Evolutionary conservation across 1,140 invertebrate species (phyloP).

Genomic region (Vanessa tameamea): DNA sequence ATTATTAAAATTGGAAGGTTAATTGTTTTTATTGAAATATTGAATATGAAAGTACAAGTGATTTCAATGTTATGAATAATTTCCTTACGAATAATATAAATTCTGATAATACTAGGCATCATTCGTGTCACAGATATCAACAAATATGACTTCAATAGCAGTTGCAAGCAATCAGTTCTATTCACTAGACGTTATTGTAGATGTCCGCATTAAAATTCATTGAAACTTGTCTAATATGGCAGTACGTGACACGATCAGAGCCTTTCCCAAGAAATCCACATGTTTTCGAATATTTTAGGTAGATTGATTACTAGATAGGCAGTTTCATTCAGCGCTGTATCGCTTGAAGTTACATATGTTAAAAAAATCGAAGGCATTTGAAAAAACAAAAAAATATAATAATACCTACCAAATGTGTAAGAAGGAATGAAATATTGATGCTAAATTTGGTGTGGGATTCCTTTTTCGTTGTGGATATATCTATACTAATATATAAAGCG

Average conservation of each 20-base stretch:
- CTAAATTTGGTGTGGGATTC: too few relatives aligned
- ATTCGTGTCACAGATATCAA: conserved; percentile 19
- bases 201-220: conserved; percentile 63
- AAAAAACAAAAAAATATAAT: too few relatives aligned
- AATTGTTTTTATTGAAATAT: too few relatives aligned
- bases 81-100: neutral
- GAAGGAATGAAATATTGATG: too few relatives aligned
- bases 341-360: too few relatives aligned
- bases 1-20: too few relatives aligned
- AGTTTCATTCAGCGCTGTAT: neutral
- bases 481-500: too few relatives aligned
- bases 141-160: conserved; percentile 28
- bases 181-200: conserved; percentile 40
- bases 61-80: neutral
- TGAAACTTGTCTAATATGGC: conserved; percentile 63
- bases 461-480: too few relatives aligned
- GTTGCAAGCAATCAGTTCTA: conserved; percentile 44
- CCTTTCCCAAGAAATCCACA: neutral
- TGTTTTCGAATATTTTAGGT: neutral
- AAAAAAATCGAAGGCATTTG: too few relatives aligned
- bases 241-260: conserved; percentile 50
- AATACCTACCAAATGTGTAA: too few relatives aligned
- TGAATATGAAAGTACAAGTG: too few relatives aligned
- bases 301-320: neutral
- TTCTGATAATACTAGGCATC: neutral